phyloP scores from a whole-genome alignment of 2,888 invertebrate species.

The Peribatodes rhomboidaria region DNA sequence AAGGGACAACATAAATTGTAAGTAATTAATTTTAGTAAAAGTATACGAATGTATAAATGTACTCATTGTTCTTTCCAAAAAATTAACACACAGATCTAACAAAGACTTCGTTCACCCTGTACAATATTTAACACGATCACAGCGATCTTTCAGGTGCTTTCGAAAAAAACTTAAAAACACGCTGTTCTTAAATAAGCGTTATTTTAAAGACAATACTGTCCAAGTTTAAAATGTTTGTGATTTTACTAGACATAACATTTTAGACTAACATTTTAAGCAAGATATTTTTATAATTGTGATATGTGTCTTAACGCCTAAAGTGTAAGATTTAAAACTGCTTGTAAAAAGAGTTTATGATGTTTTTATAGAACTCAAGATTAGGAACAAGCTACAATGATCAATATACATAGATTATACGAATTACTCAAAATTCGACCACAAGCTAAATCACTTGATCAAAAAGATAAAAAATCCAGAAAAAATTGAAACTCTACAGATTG shows the following conservation, averaged over 20 bases:
- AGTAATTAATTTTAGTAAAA: too few species aligned
- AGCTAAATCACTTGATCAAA: too few species aligned
- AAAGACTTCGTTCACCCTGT: slow-evolving; percentile 1
- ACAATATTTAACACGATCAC: slow-evolving; percentile 28
- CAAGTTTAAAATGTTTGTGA: background rate
- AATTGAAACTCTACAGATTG: too few species aligned
- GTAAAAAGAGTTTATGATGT: background rate
- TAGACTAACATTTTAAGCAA: slow-evolving; percentile 13
- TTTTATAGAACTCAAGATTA: background rate
- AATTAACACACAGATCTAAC: background rate
- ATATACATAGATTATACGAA: background rate
- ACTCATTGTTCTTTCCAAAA: background rate
- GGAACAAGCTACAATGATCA: background rate
- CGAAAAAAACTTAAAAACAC: slow-evolving; percentile 6
- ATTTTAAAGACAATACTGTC: slow-evolving; percentile 11
- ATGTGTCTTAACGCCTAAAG: slow-evolving; percentile 20
- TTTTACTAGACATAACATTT: background rate
- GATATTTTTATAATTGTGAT: slow-evolving; percentile 15
- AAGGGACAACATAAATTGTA: too few species aligned
- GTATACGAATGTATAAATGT: too few species aligned
- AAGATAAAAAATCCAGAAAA: too few species aligned
- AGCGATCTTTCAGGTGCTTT: slow-evolving; percentile 25
- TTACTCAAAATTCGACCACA: background rate
- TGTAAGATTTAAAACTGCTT: slow-evolving; percentile 17
- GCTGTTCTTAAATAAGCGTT: slow-evolving; percentile 16